These are phyloP conservation scores for Furcifer pardalis DNA, from an alignment of 2,797 vertebrate genomes.

Conservation along the genomic window DNA sequence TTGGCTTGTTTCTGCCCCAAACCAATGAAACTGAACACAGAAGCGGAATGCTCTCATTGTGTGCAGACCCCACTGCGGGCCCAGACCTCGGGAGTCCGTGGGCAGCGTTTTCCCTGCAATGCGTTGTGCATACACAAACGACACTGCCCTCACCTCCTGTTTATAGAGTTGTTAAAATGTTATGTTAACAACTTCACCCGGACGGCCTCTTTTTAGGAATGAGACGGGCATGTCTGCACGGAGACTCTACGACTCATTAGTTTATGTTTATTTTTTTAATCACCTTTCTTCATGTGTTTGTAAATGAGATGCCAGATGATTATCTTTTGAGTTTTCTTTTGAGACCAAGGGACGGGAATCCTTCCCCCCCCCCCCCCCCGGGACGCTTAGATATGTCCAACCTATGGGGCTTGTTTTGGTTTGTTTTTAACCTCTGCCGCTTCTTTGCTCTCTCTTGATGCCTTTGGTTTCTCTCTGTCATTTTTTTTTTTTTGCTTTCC, in stretches of 20 bases:
- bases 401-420: constrained; percentile 49
- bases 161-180: constrained; percentile 72
- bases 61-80: constrained; percentile 51
- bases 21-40: constrained; percentile 36
- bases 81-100: constrained; percentile 39
- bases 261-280: no score
- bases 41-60: constrained; percentile 5
- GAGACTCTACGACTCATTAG: no score
- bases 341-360: constrained; percentile 45
- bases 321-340: constrained; percentile 69
- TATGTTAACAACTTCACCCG: constrained; percentile 83
- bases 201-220: constrained; percentile 88
- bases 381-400: constrained; percentile 47
- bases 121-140: neutral
- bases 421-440: constrained; percentile 49
- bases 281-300: constrained; percentile 68
- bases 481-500: constrained; percentile 28
- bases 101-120: constrained; percentile 49
- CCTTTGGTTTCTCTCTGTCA: constrained; percentile 55
- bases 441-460: constrained; percentile 40
- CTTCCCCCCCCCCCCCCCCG: constrained; percentile 50
- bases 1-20: constrained; percentile 21
- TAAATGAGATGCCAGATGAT: constrained; percentile 66
- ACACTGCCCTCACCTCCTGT: constrained; percentile 69
- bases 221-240: no score